These are phyloP conservation scores for Phenganax stokvisi DNA, from an alignment of 92 coral and sea anemone genomes.

Conservation along the genomic window DNA sequence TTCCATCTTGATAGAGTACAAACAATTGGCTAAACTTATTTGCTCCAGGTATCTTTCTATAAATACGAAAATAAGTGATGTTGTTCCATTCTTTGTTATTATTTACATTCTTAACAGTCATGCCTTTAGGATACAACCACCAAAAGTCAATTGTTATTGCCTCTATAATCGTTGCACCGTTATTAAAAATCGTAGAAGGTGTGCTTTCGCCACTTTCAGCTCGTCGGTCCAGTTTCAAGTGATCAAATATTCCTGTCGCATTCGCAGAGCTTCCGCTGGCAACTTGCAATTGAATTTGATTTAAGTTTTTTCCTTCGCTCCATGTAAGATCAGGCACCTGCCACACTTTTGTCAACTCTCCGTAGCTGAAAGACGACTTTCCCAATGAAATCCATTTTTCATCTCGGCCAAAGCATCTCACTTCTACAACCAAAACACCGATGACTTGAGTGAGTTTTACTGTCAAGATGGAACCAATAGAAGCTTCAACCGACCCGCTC, in stretches of 20 bases:
- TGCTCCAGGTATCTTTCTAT: constrained; percentile 6
- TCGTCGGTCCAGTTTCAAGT: background rate
- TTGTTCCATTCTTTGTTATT: background rate
- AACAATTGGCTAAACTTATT: background rate
- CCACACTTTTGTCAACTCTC: background rate
- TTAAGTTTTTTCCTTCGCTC: background rate
- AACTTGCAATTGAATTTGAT: constrained; percentile 3
- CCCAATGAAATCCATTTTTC: background rate
- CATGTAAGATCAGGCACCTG: constrained; percentile 15
- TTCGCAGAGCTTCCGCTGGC: background rate
- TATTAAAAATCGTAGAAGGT: background rate
- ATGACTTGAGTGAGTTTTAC: constrained; percentile 5
- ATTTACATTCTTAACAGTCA: background rate
- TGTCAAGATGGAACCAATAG: background rate
- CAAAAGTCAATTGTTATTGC: constrained; percentile 6
- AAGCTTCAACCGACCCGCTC: background rate
- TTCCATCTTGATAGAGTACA: constrained; percentile 17
- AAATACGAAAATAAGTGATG: constrained; percentile 3
- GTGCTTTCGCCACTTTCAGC: constrained; percentile 2
- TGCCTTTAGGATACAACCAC: constrained; percentile 18
- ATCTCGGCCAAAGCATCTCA: background rate
- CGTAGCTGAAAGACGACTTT: background rate
- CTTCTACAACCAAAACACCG: background rate
- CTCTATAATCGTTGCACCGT: constrained; percentile 5
- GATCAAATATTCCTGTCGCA: background rate